Base-by-base conservation (phyloP, 2,888 invertebrate genomes). In the Panorpa germanica region DNA sequence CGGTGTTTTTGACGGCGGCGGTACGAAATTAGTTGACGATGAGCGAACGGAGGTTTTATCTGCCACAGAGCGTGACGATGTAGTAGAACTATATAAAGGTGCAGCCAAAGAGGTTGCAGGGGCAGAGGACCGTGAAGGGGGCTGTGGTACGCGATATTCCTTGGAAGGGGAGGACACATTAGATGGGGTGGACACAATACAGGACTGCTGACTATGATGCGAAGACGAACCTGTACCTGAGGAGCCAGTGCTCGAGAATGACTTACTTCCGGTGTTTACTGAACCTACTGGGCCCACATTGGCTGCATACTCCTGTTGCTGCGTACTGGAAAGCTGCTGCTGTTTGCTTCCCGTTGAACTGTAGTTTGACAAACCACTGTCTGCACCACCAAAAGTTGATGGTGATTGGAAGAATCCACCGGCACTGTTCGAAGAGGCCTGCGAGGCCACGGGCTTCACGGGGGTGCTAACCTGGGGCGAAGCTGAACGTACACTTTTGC, bases 101-200 rank as follows among this genome's bases (percentile, higher is more conserved):
- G 12, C 57, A 48, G 34, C 54, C 46, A 10, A 59, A 53, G 32
- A 63, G 52, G 37, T 63, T 56, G 25, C 47, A 41, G 35, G 46
- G 38, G 29, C 39, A 29, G 37, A 46, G 43, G 4, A 43, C 30
- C 10, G 43, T 12, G 48, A 15, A 37, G 45, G 18, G 38, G 48
- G 39, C 43, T 49, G 14, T 37, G 42, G 23, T 38, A 45, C 9
- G 45, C 38, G 32, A 42, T 52, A 38, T 31, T 41, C 40, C 19
- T 72, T 73, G 37, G 60, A 56, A 30, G 60, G 50, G 21, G 48
- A 40, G 21, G 57, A 52, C 24, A 53, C 54, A 7, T 50, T 44
- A 34, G 65, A 63, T 42, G 72, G 65, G 43, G 73, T 69, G 42
- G 75, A 68, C 43, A 76, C 75, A 40, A 75, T 74, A 52, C 76